Conservation (phyloP, 2,888 invertebrate species). For the Epiblema foenella region DNA sequence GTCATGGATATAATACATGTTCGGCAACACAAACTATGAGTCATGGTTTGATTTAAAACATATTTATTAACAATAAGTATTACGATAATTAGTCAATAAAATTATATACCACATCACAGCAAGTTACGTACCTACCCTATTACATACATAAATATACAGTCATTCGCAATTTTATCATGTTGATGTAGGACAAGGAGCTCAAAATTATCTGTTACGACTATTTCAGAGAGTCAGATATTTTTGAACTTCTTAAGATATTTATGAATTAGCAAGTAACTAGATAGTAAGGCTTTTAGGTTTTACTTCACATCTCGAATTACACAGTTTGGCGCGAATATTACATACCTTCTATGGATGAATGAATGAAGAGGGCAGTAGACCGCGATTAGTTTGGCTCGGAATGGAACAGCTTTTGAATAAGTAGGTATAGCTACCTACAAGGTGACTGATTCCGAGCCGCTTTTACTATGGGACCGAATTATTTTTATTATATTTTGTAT, state of each 20-base stretch:
- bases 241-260: not conserved
- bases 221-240: not conserved
- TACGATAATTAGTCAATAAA: conserved; percentile 32
- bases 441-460: too few species aligned
- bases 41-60: conserved; percentile 15
- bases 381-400: too few species aligned
- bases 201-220: not conserved
- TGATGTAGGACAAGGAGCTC: not conserved
- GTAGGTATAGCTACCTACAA: too few species aligned
- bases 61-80: conserved; percentile 47
- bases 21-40: too few species aligned
- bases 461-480: too few species aligned
- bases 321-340: not conserved
- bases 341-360: too few species aligned
- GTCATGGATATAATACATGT: too few species aligned
- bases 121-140: conserved; percentile 44
- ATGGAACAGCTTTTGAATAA: too few species aligned
- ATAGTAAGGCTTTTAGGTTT: not conserved
- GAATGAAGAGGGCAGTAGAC: too few species aligned
- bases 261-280: too few species aligned
- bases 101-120: conserved; percentile 51
- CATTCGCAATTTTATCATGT: not conserved
- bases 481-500: too few species aligned
- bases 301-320: too few species aligned
- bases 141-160: not conserved